Evolutionary conservation across 35 echinoderm and acorn worm species (phyloP), one percentile per base, ranked within the genome.

Genomic region (Nesometra sesokonis): DNA sequence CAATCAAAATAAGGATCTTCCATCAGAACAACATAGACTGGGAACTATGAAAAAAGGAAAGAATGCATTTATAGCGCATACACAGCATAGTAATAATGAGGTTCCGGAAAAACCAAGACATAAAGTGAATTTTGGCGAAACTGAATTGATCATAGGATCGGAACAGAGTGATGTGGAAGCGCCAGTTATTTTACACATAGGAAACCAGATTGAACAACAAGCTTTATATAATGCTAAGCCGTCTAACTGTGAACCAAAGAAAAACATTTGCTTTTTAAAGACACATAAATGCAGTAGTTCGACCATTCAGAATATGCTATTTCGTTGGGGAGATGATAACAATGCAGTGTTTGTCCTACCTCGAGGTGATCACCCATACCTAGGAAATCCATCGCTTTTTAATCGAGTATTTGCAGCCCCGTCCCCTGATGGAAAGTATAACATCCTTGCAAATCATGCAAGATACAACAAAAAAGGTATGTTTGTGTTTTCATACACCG

Each of bases 271-370:
- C 17, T 89, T 97, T 86, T 35, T 97, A 30, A 97, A 97, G 77
- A 97, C 95, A 0, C 95, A 97, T 88, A 97, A 97, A 76, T 93
- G 95, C 78, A 91, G 92, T 47, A 97, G 95, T 30, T 93, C 92
- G 1, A 97, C 95, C 0, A 78, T 97, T 57, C 95, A 97, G 85
- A 97, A 97, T 80, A 97, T 97, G 33, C 29, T 97, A 32, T 89
- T 88, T 52, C 83, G 95, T 19, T 94, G 88, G 84, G 95, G 86
- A 47, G 95, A 97, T 34, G 86, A 93, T 27, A 46, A 87, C 57
- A 87, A 97, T 57, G 23, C 94, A 29, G 85, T 84, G 8, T 89
- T 97, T 78, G 90, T 90, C n/a, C 36, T 97, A 21, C 95, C 95
- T 3, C 79, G 33, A 77, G 80, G 84, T 9, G 87, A 86, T 27